These are phyloP conservation scores for Ursus arctos DNA, from an alignment of 2,113 vertebrate species.

Conservation along the genomic window DNA sequence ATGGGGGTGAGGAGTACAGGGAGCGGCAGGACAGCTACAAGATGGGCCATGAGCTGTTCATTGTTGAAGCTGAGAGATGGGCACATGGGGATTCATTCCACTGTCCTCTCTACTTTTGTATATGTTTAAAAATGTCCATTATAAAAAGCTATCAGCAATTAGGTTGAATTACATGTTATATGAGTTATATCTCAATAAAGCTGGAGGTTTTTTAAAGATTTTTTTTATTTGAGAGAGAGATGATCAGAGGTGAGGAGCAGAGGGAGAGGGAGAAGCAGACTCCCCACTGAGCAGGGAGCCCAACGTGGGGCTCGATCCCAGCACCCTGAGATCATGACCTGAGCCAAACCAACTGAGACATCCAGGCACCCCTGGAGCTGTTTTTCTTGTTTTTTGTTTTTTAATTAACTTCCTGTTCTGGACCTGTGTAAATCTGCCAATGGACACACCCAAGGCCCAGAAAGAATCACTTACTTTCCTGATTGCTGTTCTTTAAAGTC, in stretches of 20 bases:
- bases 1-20: not conserved
- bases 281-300: not conserved
- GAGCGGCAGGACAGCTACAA: not conserved
- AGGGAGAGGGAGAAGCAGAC: not conserved
- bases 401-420: not conserved
- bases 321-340: not conserved
- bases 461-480: not conserved
- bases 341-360: not conserved
- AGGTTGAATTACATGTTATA: not conserved
- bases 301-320: not conserved
- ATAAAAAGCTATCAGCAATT: not conserved
- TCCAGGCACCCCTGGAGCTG: not conserved
- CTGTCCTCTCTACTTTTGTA: not conserved
- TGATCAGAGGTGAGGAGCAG: not conserved
- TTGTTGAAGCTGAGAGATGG: not conserved
- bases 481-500: not conserved
- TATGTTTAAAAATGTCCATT: not conserved
- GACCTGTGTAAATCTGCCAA: not conserved
- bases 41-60: not conserved
- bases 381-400: not conserved
- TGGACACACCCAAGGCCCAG: not conserved
- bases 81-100: not conserved
- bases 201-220: not conserved
- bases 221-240: not conserved
- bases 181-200: not conserved